Base-by-base conservation (phyloP, 2,888 invertebrate genomes). In the Glomeris marginata region DNA sequence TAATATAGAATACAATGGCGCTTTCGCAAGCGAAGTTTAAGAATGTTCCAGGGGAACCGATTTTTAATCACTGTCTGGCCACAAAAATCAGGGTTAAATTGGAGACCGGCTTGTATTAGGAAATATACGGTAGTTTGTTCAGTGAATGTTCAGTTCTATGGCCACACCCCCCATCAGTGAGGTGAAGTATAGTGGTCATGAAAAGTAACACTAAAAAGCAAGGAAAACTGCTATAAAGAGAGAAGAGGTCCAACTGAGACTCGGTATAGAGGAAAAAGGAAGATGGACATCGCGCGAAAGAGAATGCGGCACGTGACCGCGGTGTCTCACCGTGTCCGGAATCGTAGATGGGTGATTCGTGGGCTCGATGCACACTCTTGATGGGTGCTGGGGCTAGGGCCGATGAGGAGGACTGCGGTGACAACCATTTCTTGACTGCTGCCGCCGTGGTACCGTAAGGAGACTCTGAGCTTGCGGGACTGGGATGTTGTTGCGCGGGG, bases 361-460 rank as follows among this genome's bases (percentile, higher is more conserved):
- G 50, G 3, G 45, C 40, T 40, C 50, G 48, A 22, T 22, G 46
- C 47, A 10, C 41, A 46, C 37, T 45, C 50, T 41, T 21, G n/a
- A 6, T 13, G 21, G 45, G 11, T 47, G 46, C 33, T 16, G 37
- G 15, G 41, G 41, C 1, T 35, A 34, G 35, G 50, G 52, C 15
- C 54, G 50, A 53, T 57, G 53, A 52, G 49, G 40, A 36, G 41
- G 41, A 50, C 33, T 28, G 36, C 47, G 59, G 50, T 45, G 58
- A 54, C n/a, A 46, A 57, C 16, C 57, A 52, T 15, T 50, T 38
- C 11, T 37, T 37, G 16, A 71, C 62, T 70, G 72, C 57, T 62
- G 61, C 63, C 67, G 69, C 54, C 63, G 58, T 62, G 62, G 65
- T 61, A 52, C 52, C 45, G 52, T 56, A 53, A 68, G 43, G 52